These are phyloP conservation scores for Platysteira castanea DNA, from an alignment of 2,113 vertebrate species.

Conservation along the genomic window DNA sequence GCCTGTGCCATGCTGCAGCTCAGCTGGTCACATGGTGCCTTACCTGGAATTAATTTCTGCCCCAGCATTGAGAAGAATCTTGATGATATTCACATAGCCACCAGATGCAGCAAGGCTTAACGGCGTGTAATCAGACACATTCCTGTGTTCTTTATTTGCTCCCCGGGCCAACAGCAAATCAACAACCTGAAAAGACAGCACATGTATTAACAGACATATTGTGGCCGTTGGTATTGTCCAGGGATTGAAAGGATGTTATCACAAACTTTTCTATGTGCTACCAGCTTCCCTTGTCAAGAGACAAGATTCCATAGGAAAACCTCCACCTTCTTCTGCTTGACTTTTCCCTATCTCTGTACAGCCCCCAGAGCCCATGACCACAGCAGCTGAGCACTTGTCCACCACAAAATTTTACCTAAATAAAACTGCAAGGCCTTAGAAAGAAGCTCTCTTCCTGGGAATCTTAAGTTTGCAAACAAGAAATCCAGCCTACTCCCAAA, in stretches of 20 bases:
- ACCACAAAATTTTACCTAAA: neutral
- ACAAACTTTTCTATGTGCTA: neutral
- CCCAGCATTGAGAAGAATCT: slow-evolving; percentile 96
- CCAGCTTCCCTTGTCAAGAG: neutral
- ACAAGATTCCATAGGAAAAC: neutral
- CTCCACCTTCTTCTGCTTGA: neutral
- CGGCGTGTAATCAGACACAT: slow-evolving; percentile 98
- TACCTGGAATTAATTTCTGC: slow-evolving; percentile 99
- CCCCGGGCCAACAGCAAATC: slow-evolving; percentile 94
- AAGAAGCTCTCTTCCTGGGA: neutral
- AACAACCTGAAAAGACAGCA: slow-evolving; percentile 82
- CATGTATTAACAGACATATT: neutral
- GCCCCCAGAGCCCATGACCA: neutral
- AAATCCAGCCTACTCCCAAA: neutral
- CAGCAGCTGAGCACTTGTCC: neutral
- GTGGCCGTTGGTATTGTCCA: neutral
- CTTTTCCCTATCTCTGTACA: neutral
- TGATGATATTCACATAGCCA: slow-evolving; percentile 99
- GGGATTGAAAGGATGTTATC: neutral
- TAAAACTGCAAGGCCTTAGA: neutral
- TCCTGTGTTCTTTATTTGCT: slow-evolving; percentile 98
- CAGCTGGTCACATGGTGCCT: neutral
- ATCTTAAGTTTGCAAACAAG: neutral
- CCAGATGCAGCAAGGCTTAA: slow-evolving; percentile 96
- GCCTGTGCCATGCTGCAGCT: neutral